Base-by-base conservation (phyloP, 2,888 invertebrate genomes). In the Marronus borbonicus region DNA sequence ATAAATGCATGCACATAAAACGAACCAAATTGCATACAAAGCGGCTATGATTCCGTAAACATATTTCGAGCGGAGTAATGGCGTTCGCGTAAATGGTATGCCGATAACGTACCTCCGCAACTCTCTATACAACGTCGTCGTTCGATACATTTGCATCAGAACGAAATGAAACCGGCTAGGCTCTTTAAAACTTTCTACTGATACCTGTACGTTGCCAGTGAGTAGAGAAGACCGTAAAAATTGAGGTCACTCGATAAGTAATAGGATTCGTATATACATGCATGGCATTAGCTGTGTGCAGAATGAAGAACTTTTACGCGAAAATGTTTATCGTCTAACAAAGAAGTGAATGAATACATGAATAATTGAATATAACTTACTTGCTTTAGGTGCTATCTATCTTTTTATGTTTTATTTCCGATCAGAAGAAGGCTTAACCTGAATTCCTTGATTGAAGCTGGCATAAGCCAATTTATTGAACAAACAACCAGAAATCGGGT, bases 141-240 rank as follows among this genome's bases (percentile, higher is more conserved):
- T 60, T 72, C 72, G 36, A 55, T 72, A 72, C 58, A 72, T 72
- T 72, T 58, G 58, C 72, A 72, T 58, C 36, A 72, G 39, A 72
- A 72, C 72, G 72, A 72, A 72, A 72, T 36, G 72, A 39, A 72
- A 55, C 72, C 72, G 58, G 39, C 72, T 60, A 58, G 72, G 36
- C 58, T 72, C 58, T 72, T 72, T 44, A 58, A 72, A 72, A 72
- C 72, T 72, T 72, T 72, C 72, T 72, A 72, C 72, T 72, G 72
- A 58, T 72, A 58, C 58, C 58, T 72, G 58, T 44, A 55, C 20
- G 44, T 44, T 55, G 10, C 0, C 55, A 20, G 17, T 55, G 55
- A 55, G 20, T 24, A 72, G 72, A 36, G 72, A 72, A 72, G 72
- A 72, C 58, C 17, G 20, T 72, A 72, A 72, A 72, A 72, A 72